These are phyloP conservation scores for Lacanobia oleracea DNA, from an alignment of 2,888 invertebrate species.

Conservation along the genomic window DNA sequence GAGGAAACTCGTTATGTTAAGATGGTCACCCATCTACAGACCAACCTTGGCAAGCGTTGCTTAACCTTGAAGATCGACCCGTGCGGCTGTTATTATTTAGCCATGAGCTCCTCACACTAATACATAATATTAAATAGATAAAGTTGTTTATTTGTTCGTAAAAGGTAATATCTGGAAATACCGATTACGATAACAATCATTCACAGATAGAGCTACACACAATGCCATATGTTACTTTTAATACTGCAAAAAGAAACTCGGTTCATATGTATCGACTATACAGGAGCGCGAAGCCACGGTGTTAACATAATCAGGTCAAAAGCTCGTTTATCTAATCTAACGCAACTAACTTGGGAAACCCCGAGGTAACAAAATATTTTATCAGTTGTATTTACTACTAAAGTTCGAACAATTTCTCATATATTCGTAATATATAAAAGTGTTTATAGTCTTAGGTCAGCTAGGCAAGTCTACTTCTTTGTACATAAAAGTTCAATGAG, in stretches of 20 bases:
- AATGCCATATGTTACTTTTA: no score
- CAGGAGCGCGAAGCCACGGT: neutral
- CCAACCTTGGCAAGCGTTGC: no score
- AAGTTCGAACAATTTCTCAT: no score
- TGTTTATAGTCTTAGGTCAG: no score
- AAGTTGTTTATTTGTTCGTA: neutral
- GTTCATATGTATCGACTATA: neutral
- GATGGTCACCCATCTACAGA: no score
- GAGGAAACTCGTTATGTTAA: no score
- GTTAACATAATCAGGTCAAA: neutral
- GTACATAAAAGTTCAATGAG: conserved; percentile 7
- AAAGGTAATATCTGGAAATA: neutral
- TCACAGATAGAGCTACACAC: neutral
- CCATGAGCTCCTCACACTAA: no score
- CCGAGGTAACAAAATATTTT: neutral
- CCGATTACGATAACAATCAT: neutral
- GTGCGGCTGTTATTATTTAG: no score
- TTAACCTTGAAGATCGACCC: no score
- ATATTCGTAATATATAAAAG: no score
- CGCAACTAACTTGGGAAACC: neutral
- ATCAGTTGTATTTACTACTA: neutral
- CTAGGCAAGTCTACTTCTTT: neutral
- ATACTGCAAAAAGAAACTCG: neutral
- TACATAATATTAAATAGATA: no score
- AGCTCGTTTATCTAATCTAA: neutral